These are phyloP conservation scores for Drosophila sucinea DNA, from an alignment of 1,140 invertebrate species.

Conservation along the genomic window DNA sequence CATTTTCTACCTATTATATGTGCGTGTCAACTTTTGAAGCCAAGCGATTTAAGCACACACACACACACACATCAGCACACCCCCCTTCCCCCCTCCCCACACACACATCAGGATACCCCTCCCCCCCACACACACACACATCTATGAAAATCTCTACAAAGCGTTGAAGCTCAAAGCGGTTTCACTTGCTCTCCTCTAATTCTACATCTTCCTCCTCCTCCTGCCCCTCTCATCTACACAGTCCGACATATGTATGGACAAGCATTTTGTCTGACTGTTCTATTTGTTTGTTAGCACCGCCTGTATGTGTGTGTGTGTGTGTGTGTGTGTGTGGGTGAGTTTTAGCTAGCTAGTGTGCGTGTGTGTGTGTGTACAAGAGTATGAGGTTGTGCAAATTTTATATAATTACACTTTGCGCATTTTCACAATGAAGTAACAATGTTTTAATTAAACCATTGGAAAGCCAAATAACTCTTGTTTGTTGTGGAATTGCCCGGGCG, in stretches of 20 bases:
- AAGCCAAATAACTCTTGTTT: conserved; percentile 79
- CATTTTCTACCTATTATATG: conserved; percentile 67
- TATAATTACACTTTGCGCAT: conserved; percentile 80
- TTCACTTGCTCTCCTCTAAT: conserved; percentile 34
- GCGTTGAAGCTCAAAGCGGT: conserved; percentile 61
- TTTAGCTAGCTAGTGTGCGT: conserved; percentile 27
- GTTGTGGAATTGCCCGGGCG: conserved; percentile 52
- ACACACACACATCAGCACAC: conserved; percentile 26
- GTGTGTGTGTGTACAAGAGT: conserved; percentile 27
- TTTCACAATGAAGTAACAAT: conserved; percentile 81
- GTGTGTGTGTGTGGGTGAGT: conserved; percentile 23
- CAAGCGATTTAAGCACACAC: conserved; percentile 58
- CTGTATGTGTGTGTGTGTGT: conserved; percentile 15
- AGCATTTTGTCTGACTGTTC: conserved; percentile 62
- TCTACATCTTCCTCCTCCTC: not conserved
- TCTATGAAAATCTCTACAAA: conserved; percentile 50
- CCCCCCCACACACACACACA: conserved; percentile 23
- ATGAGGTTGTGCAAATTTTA: conserved; percentile 69
- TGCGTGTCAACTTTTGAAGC: conserved; percentile 75
- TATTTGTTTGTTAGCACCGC: conserved; percentile 69
- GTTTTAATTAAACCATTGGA: conserved; percentile 81
- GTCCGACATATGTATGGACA: conserved; percentile 68
- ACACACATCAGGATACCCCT: conserved; percentile 15
- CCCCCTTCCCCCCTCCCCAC: not conserved
- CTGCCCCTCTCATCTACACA: not conserved